phyloP scores from a whole-genome alignment of 1,140 invertebrate species.

The Stegodyphus mimosarum region DNA sequence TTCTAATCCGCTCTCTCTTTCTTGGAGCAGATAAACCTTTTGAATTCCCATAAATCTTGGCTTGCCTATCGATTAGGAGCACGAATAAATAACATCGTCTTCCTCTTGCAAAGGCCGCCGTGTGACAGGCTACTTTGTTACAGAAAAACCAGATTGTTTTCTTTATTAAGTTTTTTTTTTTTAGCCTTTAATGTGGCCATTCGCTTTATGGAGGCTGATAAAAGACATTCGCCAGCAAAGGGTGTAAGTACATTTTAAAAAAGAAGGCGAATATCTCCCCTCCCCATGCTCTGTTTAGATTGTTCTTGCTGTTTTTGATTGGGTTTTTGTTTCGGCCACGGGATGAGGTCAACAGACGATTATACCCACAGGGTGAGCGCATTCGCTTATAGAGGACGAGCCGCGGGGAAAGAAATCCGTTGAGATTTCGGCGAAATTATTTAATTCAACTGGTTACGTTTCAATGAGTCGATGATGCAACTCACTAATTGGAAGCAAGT shows the following conservation, averaged over 20 bases:
- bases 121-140: constrained; percentile 48
- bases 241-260: background rate
- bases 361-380: background rate
- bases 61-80: constrained; percentile 18
- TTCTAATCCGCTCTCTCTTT: background rate
- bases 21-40: constrained; percentile 1
- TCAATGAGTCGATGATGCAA: too few relatives aligned
- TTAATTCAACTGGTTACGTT: too few relatives aligned
- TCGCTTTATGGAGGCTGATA: too few relatives aligned
- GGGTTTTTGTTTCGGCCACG: constrained; percentile 11
- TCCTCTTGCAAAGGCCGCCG: background rate
- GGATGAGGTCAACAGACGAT: constrained; percentile 4
- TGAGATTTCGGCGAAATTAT: too few relatives aligned
- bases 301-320: background rate
- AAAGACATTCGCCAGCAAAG: background rate
- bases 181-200: background rate
- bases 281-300: background rate
- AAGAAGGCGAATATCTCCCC: background rate
- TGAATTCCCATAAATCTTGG: constrained; percentile 48
- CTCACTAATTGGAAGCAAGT: too few relatives aligned
- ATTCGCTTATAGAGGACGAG: too few relatives aligned
- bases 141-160: constrained; percentile 4
- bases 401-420: too few relatives aligned
- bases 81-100: constrained; percentile 35
- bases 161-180: background rate